phyloP scores from a whole-genome alignment of 2,797 vertebrate genomes.

The Buceros bicornis region DNA sequence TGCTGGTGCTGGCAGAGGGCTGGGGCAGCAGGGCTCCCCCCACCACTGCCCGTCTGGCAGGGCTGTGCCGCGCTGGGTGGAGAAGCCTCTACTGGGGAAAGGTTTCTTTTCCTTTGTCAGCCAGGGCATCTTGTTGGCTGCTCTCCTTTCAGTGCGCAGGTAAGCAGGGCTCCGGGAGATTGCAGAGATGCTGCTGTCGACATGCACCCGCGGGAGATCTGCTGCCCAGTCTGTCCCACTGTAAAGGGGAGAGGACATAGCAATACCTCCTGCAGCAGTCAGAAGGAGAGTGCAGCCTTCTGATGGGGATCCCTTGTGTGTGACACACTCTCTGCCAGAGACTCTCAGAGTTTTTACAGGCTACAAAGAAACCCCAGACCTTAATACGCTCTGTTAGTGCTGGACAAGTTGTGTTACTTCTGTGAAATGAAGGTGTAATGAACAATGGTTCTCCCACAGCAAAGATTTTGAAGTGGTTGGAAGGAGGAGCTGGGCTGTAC shows the following conservation, averaged over 20 bases:
- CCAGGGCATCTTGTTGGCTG: not conserved
- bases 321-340: not conserved
- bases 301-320: not conserved
- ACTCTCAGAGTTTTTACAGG: not conserved
- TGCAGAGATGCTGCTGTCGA: not conserved
- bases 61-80: not conserved
- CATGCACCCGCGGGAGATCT: not conserved
- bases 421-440: not conserved
- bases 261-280: not conserved
- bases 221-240: not conserved
- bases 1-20: not conserved
- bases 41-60: not conserved
- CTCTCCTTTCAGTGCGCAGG: not conserved
- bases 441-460: not conserved
- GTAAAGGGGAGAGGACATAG: not conserved
- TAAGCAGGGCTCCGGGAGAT: not conserved
- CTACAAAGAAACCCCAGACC: not conserved
- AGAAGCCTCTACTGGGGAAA: not conserved
- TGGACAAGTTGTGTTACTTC: constrained; percentile 1
- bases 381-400: not conserved
- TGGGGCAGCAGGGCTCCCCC: not conserved
- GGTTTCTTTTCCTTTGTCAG: not conserved
- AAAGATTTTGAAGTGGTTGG: not conserved
- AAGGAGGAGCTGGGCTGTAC: not conserved
- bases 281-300: not conserved